Evolutionary conservation across 2,113 vertebrate genomes (phyloP), one percentile per base, ranked within the genome.

Genomic region (Drymodes brunneopygia): DNA sequence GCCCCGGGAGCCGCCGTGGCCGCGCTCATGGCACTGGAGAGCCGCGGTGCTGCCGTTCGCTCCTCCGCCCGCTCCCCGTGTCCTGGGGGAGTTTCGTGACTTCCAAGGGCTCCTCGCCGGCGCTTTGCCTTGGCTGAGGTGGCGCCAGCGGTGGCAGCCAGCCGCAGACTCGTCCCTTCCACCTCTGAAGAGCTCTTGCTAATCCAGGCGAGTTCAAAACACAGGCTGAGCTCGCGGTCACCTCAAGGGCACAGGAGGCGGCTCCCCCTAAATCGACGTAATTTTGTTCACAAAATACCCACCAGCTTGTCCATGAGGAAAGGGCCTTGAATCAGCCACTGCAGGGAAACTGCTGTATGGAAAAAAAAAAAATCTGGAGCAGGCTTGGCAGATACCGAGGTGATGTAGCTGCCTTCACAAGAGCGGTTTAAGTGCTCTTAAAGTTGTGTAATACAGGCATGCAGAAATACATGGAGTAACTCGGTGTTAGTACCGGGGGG

Each of bases 71-170:
- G 38, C 38, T 38, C 38, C 38, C 38, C 38, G 38, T 38, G 38
- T 9, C 38, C 38, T 0, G 15, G 2, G 4, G 13, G 15, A 2
- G 1, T 7, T 31, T 3, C 28, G 31, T 48, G 60, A 2, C 14
- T 21, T 29, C 4, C 62, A 22, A 51, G 15, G 4, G 29, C 60
- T 7, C n/a, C 15, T 53, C 7, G 33, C 27, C 10, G 6, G 12
- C 23, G 3, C 12, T 31, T 15, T 64, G 15, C 27, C 35, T 31
- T 50, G 2, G 20, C 21, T 67, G 62, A 40, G 33, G 58, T 10
- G 27, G 6, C 7, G 5, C 31, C 24, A 29, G 67, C 66, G 25
- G 19, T 53, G 75, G 23, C 25, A 38, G 56, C 44, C 38, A 6
- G n/a, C 16, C 7, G 33, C 33, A 20, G 18, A 4, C 4, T 8